phyloP scores from a whole-genome alignment of 1,140 invertebrate genomes.

The Solenopsis invicta region DNA sequence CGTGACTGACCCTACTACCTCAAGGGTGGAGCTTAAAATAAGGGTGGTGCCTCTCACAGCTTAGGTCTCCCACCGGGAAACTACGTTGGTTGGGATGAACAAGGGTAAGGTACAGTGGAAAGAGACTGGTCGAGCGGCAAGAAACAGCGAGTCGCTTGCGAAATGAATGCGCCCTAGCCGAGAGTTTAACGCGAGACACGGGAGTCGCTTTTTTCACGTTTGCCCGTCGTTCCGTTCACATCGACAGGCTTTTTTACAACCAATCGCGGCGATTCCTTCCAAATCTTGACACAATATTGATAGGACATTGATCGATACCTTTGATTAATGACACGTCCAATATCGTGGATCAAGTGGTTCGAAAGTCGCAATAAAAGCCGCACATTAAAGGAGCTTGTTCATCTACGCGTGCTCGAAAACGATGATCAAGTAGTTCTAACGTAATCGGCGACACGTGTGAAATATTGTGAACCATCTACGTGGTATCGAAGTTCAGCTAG shows the following conservation, averaged over 20 bases:
- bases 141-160: constrained; percentile 26
- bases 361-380: background rate
- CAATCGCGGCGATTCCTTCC: background rate
- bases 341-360: background rate
- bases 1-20: constrained; percentile 72
- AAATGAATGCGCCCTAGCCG: constrained; percentile 52
- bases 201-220: background rate
- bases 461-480: constrained; percentile 2
- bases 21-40: constrained; percentile 85
- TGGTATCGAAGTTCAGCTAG: constrained; percentile 17
- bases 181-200: constrained; percentile 69
- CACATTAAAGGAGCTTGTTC: background rate
- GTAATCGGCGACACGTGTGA: background rate
- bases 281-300: background rate
- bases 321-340: too few species aligned
- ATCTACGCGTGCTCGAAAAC: background rate
- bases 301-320: background rate
- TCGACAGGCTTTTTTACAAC: background rate
- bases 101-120: constrained; percentile 36
- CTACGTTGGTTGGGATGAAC: constrained; percentile 70
- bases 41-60: constrained; percentile 81
- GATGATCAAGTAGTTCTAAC: constrained; percentile 12
- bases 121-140: constrained; percentile 5
- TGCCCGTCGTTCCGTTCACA: background rate
- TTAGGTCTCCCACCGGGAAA: constrained; percentile 74